Conservation (phyloP, 2,797 vertebrate genomes). For the Percopsis omiscomaycus region DNA sequence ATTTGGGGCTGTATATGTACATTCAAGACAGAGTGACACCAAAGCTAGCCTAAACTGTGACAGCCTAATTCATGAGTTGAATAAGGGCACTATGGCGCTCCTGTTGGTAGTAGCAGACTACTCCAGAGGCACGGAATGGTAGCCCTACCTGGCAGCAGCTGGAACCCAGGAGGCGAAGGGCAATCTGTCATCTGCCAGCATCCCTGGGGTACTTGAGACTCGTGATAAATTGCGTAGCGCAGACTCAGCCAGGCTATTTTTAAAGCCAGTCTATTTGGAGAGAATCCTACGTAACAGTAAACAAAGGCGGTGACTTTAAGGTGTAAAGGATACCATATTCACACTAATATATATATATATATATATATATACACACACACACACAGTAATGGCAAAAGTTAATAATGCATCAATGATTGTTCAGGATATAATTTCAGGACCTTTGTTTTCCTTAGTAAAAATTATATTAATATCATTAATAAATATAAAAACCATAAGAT, state of each 20-base stretch:
- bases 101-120: conserved; percentile 1
- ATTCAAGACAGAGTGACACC: no score
- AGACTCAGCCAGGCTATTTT: conserved; percentile 28
- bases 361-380: no score
- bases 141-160: conserved; percentile 25
- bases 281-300: conserved; percentile 8
- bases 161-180: conserved; percentile 10
- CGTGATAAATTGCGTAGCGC: conserved; percentile 26
- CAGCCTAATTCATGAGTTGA: not conserved
- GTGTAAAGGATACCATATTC: not conserved
- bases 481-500: not conserved
- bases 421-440: not conserved
- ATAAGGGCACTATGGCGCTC: not conserved
- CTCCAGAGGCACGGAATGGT: conserved; percentile 27
- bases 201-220: conserved; percentile 32
- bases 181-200: conserved; percentile 44
- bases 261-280: conserved; percentile 26
- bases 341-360: no score
- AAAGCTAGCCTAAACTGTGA: not conserved
- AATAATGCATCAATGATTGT: not conserved
- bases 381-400: not conserved
- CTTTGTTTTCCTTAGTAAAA: no score
- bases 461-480: no score
- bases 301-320: conserved; percentile 12
- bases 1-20: no score